Evolutionary conservation across 2,888 invertebrate species (phyloP), one percentile per base, ranked within the genome.

Genomic region (Epinotia ramella): DNA sequence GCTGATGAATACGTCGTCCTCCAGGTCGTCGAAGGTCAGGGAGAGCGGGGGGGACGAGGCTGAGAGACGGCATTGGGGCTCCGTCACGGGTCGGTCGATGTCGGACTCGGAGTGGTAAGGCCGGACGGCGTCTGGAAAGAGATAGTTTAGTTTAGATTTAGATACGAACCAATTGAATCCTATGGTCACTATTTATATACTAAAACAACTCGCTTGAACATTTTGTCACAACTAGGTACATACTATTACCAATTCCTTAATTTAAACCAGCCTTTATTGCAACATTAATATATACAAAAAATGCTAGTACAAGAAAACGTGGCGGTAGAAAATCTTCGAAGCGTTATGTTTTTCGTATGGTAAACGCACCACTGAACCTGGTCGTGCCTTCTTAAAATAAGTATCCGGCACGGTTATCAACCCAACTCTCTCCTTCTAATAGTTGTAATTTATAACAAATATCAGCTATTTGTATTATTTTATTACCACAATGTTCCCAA

Each of bases 1-100:
- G 72, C 88, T 87, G 80, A 88, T 83, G 84, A 94, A 94, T n/a
- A 94, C 94, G 77, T 94, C 94, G 74, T 94, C 94, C n/a, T 94
- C 94, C 1, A 93, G 80, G 63, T 94, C 93, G 80, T 94, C 93
- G 78, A 93, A 84, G 80, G 87, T 89, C 13, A 93, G 81, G 6
- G 91, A 86, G 2, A 91, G 85, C 0, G 93, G 93, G 0, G 93
- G 92, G 0, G 91, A 91, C 0, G 92, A 91, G 0, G 94, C 93
- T 6, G 94, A 94, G 56, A 89, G 85, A 2, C 92, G 87, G 79
- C 88, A 88, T 67, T 88, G 89, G 16, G 78, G 83, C 1, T 86
- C 85, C 0, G 82, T 82, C 20, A 87, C 83, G 0, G 86, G 88
- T 20, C 89, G 85, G 40, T 87, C 86, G 76, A 91, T 81, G 78